A percentile compares a stretch with the other conserved stretches of the same genome.
Conservation (phyloP, 1,140 invertebrate species). For the Zaprionus lachaisei region DNA sequence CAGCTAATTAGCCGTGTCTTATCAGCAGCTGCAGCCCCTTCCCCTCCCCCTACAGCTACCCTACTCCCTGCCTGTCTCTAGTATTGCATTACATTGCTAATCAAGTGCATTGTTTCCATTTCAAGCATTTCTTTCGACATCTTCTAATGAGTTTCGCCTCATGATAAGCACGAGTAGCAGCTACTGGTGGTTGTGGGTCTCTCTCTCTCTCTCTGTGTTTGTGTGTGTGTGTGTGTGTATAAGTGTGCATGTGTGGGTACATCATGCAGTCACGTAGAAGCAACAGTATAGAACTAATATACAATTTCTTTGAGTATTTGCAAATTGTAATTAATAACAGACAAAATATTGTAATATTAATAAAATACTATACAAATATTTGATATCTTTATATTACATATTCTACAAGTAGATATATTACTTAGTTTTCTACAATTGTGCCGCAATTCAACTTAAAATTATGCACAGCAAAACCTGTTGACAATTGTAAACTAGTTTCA, state of each 20-base stretch:
- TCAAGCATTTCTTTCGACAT: constrained; percentile 65
- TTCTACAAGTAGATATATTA: neutral
- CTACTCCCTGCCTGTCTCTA: neutral
- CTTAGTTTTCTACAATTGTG: neutral
- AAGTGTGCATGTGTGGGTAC: neutral
- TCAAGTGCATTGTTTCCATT: constrained; percentile 75
- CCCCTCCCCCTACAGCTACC: neutral
- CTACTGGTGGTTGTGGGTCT: constrained; percentile 21
- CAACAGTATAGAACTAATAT: constrained; percentile 3
- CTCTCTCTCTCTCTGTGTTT: neutral
- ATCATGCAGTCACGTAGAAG: constrained; percentile 1
- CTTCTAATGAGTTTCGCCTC: constrained; percentile 66
- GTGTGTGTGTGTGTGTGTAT: neutral
- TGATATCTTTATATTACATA: too few relatives aligned
- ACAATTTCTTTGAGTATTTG: neutral
- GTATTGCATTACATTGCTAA: constrained; percentile 59
- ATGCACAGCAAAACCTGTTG: neutral
- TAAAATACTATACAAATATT: neutral
- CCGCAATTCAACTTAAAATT: too few relatives aligned
- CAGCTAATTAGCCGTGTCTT: constrained; percentile 74
- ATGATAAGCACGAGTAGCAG: constrained; percentile 11
- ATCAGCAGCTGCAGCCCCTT: constrained; percentile 67
- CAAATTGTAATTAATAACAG: neutral
- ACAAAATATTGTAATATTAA: neutral
- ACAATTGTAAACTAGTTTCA: neutral